Evolutionary conservation across 2,797 vertebrate genomes (phyloP).

Genomic region (Clarias fuscus): DNA sequence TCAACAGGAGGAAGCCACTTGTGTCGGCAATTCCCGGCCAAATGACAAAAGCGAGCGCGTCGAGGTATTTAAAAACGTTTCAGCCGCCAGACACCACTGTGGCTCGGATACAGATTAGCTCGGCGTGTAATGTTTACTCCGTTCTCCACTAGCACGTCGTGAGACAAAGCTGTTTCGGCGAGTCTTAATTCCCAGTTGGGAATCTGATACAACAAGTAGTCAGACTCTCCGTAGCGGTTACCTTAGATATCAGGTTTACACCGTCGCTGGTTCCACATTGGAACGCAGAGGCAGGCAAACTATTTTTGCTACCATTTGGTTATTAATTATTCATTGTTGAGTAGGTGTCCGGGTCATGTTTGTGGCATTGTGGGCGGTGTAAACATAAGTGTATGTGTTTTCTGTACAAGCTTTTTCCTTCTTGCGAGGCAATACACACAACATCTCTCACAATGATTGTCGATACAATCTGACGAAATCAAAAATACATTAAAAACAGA

Average conservation of each 20-base stretch:
- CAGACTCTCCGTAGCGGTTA: not conserved
- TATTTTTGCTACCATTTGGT: not conserved
- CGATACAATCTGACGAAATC: not conserved
- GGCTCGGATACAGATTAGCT: not conserved
- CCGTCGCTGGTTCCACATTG: not conserved
- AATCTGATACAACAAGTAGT: not conserved
- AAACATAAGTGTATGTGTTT: conserved; percentile 13
- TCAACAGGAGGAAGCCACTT: not conserved
- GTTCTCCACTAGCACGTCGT: not conserved
- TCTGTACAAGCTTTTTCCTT: not conserved
- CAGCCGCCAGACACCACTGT: not conserved
- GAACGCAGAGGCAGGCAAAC: not conserved
- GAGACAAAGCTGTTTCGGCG: not conserved
- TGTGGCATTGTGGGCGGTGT: not conserved
- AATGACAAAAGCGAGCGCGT: not conserved
- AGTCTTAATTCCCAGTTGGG: conserved; percentile 1
- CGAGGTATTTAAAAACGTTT: not conserved
- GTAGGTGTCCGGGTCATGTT: conserved; percentile 20
- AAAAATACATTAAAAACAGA: not conserved
- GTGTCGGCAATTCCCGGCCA: not conserved
- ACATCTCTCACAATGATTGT: not conserved
- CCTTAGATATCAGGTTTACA: conserved; percentile 22
- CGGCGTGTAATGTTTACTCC: not conserved
- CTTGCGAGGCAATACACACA: not conserved
- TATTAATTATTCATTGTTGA: conserved; percentile 39